Evolutionary conservation across 2,888 invertebrate species (phyloP).

Genomic region (Cacoxenus indagator): DNA sequence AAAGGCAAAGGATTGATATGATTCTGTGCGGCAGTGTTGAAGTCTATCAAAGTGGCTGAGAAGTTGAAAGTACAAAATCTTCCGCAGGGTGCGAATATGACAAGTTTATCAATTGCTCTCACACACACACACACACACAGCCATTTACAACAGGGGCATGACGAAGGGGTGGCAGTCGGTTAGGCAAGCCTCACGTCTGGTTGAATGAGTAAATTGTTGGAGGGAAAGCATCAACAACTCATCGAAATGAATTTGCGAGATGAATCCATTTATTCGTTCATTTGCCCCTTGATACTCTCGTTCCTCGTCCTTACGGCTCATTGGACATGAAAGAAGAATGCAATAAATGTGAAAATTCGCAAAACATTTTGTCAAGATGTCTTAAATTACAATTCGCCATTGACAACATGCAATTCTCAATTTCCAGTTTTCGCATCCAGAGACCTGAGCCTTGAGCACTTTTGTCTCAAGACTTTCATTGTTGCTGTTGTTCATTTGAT

Average conservation of each 20-base stretch:
- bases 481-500: too few relatives aligned
- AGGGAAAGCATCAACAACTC: constrained; percentile 11
- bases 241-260: constrained; percentile 34
- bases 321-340: not conserved
- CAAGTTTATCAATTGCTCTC: constrained; percentile 62
- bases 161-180: constrained; percentile 36
- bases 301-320: not conserved
- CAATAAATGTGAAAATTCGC: constrained; percentile 52
- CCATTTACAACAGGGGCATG: not conserved
- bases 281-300: constrained; percentile 25
- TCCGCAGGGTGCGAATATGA: constrained; percentile 36
- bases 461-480: too few relatives aligned
- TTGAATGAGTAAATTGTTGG: constrained; percentile 7
- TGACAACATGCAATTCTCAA: too few relatives aligned
- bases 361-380: constrained; percentile 44
- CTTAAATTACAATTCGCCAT: constrained; percentile 49
- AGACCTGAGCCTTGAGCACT: not conserved
- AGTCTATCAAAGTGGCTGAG: constrained; percentile 43
- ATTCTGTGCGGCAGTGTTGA: constrained; percentile 29
- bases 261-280: constrained; percentile 37
- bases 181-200: constrained; percentile 31
- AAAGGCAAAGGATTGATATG: constrained; percentile 19
- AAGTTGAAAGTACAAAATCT: not conserved
- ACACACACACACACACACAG: constrained; percentile 47
- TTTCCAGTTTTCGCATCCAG: not conserved